Evolutionary conservation across 1,140 invertebrate genomes (phyloP), one percentile per base, ranked within the genome.

Genomic region (Mizuhopecten yessoensis): DNA sequence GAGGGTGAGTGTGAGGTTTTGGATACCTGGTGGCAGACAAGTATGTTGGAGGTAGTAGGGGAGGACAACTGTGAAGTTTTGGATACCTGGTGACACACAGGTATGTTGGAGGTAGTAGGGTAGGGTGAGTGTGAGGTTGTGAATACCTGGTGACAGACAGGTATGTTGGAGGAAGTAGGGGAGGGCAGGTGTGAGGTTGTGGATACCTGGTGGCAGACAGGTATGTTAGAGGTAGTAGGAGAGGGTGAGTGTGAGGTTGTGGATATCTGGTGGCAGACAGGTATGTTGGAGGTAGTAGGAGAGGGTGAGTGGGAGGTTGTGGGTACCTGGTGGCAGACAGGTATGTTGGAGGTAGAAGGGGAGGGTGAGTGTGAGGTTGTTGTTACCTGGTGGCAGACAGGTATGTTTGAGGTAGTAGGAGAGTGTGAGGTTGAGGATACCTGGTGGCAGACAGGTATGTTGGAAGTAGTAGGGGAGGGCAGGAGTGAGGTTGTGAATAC

Each of bases 21-120:
- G 17, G 97, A 97, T 92, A 97, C 97, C 5, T 97, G 97, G 97
- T 97, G 97, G n/a, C n/a, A n/a, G n/a, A n/a, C n/a, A n/a, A n/a
- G n/a, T n/a, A n/a, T n/a, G n/a, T n/a, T n/a, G n/a, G n/a, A n/a
- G n/a, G n/a, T n/a, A 39, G 97, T 97, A 97, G 92, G 97, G 97
- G 93, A 97, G 97, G 96, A 93, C 75, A 86, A 39, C 89, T 45
- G 87, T 9, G 45, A 57, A 5, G 13, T 5, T 39, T 7, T 39
- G n/a, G 42, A 13, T 45, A 20, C n/a, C n/a, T n/a, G n/a, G n/a
- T n/a, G n/a, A n/a, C n/a, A n/a, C n/a, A n/a, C 36, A 39, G n/a
- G 97, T 97, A 97, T 93, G 90, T 97, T 92, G 93, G 96, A 33
- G 95, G 97, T 23, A 96, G 97, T 29, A 97, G 97, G 10, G 95